Evolutionary conservation across 2,888 invertebrate genomes (phyloP), one percentile per base, ranked within the genome.

Genomic region (Calliopum simillimum): DNA sequence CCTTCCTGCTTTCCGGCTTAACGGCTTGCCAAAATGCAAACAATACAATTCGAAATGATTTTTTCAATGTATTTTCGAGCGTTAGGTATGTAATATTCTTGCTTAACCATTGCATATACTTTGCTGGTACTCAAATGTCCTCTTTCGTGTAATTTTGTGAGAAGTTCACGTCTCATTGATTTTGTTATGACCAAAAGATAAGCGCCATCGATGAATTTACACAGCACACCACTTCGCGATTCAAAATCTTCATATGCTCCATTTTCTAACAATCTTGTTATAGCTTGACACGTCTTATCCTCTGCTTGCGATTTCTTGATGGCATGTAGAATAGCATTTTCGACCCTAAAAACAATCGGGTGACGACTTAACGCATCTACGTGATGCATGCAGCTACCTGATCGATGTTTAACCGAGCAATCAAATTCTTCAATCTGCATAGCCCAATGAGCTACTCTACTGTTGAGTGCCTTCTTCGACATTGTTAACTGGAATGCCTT

Each of bases 1-100:
- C 83, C 81, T 74, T 82, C 81, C 21, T 79, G 71, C 68, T 80
- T 83, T 2, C 84, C 84, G 4, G 47, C 68, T 62, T 84, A 46
- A 79, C 78, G 63, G 69, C 75, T 43, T 33, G 71, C 47, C 12
- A 75, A 41, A 23, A 72, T 73, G 59, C 73, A 74, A 2, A 41
- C 47, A 2, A 74, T 49, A 46, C 73, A 72, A 41, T 43, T 47
- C 1, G 14, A 5, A 8, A 72, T 25, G 14, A 16, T 14, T 12
- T 12, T 62, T 14, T 46, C 46, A n/a, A 68, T 55, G 14, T 44
- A 43, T 51, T 65, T 47, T 5, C 55, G 51, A 4, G 59, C 14
- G 16, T 53, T 53, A 19, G 8, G 12, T 8, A 53, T 53, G 16
- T 53, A 53, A 56, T 33, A 23, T 65, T 55, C 19, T 46, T 43